phyloP scores from a whole-genome alignment of 2,888 invertebrate genomes.

The Elmis aenea region DNA sequence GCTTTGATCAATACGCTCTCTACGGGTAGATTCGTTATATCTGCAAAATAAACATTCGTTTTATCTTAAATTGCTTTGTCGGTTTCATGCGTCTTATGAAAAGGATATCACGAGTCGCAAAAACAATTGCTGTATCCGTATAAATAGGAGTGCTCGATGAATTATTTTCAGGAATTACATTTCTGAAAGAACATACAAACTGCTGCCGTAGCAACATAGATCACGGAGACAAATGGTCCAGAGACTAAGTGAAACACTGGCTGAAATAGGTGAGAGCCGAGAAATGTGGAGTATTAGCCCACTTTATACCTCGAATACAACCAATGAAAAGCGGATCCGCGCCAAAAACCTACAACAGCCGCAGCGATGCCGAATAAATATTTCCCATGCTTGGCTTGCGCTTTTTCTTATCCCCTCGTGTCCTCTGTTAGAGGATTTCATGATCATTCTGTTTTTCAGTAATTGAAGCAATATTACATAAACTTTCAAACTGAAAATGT shows the following conservation, averaged over 20 bases:
- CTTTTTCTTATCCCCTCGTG: slow-evolving; percentile 16
- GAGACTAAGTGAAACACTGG: slow-evolving; percentile 30
- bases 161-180: slow-evolving; percentile 23
- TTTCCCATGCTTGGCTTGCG: slow-evolving; percentile 20
- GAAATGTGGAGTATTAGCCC: slow-evolving; percentile 31
- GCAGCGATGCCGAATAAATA: slow-evolving; percentile 22
- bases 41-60: slow-evolving; percentile 46
- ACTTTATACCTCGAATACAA: slow-evolving; percentile 17
- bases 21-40: slow-evolving; percentile 55
- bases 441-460: too few relatives aligned
- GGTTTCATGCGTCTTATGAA: too few relatives aligned
- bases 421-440: too few relatives aligned
- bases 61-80: slow-evolving; percentile 1
- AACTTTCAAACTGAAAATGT: too few relatives aligned
- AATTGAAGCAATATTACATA: too few relatives aligned
- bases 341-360: slow-evolving; percentile 24
- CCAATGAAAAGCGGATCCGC: slow-evolving; percentile 18
- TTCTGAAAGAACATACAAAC: slow-evolving; percentile 26
- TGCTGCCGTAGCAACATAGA: slow-evolving; percentile 31
- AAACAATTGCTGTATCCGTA: slow-evolving; percentile 7
- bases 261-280: slow-evolving; percentile 36
- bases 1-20: slow-evolving; percentile 59
- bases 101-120: too few relatives aligned
- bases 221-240: slow-evolving; percentile 33
- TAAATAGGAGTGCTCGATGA: slow-evolving; percentile 11